Evolutionary conservation across 2,888 invertebrate species (phyloP).

Genomic region (Eupithecia centaureata): DNA sequence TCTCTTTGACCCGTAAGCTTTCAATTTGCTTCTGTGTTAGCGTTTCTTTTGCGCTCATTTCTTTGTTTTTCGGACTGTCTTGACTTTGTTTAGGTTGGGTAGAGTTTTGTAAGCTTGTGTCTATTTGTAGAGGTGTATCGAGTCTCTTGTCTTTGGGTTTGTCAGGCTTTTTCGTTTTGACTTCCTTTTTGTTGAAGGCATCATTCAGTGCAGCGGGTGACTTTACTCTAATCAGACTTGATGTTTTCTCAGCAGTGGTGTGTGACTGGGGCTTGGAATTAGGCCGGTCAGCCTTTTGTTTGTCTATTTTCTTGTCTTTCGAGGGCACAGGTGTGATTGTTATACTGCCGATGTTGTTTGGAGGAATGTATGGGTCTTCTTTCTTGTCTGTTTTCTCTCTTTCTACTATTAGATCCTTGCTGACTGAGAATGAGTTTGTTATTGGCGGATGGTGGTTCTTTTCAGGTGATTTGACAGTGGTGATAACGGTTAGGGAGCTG

Average conservation of each 20-base stretch:
- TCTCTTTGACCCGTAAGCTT: conserved; percentile 67
- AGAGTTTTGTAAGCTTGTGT: conserved; percentile 60
- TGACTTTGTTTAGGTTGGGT: conserved; percentile 46
- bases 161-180: conserved; percentile 56
- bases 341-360: conserved; percentile 75
- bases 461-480: conserved; percentile 54
- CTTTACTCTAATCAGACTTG: conserved; percentile 71
- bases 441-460: conserved; percentile 53
- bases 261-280: conserved; percentile 5
- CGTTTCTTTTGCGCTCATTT: conserved; percentile 70
- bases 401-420: conserved; percentile 67
- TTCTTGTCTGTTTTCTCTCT: conserved; percentile 53
- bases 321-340: conserved; percentile 75
- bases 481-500: conserved; percentile 75
- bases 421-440: conserved; percentile 58
- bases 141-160: conserved; percentile 57
- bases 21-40: conserved; percentile 70
- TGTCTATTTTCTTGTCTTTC: conserved; percentile 58
- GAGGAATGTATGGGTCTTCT: conserved; percentile 70
- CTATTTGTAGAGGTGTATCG: conserved; percentile 65
- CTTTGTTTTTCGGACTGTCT: conserved; percentile 64
- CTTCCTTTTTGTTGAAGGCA: conserved; percentile 64
- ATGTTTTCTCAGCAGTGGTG: conserved; percentile 41
- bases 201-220: conserved; percentile 77
- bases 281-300: conserved; percentile 4